Base-by-base conservation (phyloP, 2,888 invertebrate species). In the Dicranocentrus wangi region DNA sequence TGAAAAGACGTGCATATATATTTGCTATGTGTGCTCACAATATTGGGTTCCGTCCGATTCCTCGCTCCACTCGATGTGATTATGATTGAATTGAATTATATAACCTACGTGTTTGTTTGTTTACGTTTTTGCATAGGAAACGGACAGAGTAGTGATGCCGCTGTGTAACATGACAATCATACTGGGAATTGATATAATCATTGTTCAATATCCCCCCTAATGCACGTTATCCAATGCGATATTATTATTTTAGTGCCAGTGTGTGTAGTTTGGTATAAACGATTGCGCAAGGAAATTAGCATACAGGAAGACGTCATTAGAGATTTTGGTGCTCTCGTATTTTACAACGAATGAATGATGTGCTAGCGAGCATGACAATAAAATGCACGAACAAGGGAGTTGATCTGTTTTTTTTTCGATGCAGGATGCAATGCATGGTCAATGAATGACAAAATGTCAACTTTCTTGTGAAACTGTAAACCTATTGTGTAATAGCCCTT, bases 281-380 rank as follows among this genome's bases (percentile, higher is more conserved):
- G 55, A 55, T 55, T 55, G 28, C 27, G 47, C 21, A 61, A 60
- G 55, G 61, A 71, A 55, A 60, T 60, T 5, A 21, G 27, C 21
- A 61, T 43, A 53, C 63, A 73, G 73, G 73, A 73, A 73, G 73
- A 73, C 63, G 42, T 63, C 63, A 63, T 25, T 51, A 61, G 7
- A 43, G 5, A 43, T 8, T 60, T 63, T 55, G 55, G 2, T 32
- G 32, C 10, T 32, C 42, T 39, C 63, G 15, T 10, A 42, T 19
- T 65, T 27, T 58, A 58, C 21, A 39, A 69, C n/a, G 32, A 65
- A 55, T 47, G 43, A 43, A 58, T 72, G 60, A 61, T 28, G 63
- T 28, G 61, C 51, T 61, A 72, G 23, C 8, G 47, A 32, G 23
- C 61, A 72, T 19, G 70, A 25, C 13, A 58, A 43, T 27, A 39